These are phyloP conservation scores for Callorhinus ursinus DNA, from an alignment of 2,113 vertebrate genomes.

Conservation along the genomic window DNA sequence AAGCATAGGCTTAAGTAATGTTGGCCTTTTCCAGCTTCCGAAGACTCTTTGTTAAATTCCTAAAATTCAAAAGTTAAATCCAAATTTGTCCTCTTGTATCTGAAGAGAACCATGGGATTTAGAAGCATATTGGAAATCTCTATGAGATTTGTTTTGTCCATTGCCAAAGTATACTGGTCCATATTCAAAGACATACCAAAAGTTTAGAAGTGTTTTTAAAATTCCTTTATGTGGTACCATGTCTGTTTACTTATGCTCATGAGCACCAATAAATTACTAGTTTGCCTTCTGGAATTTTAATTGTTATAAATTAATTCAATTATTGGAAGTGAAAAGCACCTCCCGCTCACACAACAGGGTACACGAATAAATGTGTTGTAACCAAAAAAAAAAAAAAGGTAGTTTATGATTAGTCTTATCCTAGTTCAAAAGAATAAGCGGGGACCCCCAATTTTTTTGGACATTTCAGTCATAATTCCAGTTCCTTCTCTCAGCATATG, in stretches of 20 bases:
- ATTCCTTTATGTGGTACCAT: conserved; percentile 68
- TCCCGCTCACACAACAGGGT: conserved; percentile 73
- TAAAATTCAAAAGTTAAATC: not conserved
- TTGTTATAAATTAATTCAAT: conserved; percentile 66
- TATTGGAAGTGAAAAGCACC: conserved; percentile 69
- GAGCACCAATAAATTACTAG: conserved; percentile 72
- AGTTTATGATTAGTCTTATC: not conserved
- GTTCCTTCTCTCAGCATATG: not conserved
- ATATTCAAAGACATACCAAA: conserved; percentile 55
- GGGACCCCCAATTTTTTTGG: not conserved
- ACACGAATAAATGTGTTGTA: conserved; percentile 79
- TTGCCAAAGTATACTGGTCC: conserved; percentile 53
- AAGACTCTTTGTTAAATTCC: conserved; percentile 17
- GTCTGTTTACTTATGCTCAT: conserved; percentile 75
- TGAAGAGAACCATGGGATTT: conserved; percentile 44
- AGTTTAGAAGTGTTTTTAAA: conserved; percentile 46
- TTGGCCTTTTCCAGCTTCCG: conserved; percentile 45
- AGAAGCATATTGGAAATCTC: conserved; percentile 19
- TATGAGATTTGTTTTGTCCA: not conserved
- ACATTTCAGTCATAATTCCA: not conserved
- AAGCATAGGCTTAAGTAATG: conserved; percentile 13
- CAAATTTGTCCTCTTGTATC: conserved; percentile 24
- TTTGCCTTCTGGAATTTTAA: conserved; percentile 75
- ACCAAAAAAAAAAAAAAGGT: not conserved
- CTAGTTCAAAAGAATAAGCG: not conserved